Percentiles rank a stretch among this genome's conserved stretches.
Evolutionary conservation across 2,113 vertebrate species (phyloP).

Genomic region (Lucifuga dentata): DNA sequence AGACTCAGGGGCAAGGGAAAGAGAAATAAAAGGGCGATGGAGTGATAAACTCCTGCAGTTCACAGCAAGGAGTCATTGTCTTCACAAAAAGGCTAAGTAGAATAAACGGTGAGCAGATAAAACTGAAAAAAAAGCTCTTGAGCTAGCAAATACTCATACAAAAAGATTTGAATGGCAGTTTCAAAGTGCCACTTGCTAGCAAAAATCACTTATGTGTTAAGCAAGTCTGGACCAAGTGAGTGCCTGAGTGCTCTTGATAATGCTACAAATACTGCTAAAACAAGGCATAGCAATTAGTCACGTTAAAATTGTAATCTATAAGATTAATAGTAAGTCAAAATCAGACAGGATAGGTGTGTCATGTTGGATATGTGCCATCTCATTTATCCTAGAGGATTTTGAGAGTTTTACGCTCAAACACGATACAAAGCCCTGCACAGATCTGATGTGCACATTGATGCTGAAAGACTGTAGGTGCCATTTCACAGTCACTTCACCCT

Average conservation of each 20-base stretch:
- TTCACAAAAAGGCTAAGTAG: constrained; percentile 51
- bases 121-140: constrained; percentile 30
- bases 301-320: constrained; percentile 22
- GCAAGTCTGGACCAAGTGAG: constrained; percentile 41
- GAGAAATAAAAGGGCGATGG: constrained; percentile 43
- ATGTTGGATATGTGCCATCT: not conserved
- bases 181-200: constrained; percentile 59
- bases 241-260: constrained; percentile 42
- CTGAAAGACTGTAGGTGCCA: constrained; percentile 10
- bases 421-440: not conserved
- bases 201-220: constrained; percentile 67
- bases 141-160: constrained; percentile 27
- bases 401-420: not conserved
- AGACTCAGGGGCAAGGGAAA: constrained; percentile 24
- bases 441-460: constrained; percentile 23
- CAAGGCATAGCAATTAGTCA: constrained; percentile 19
- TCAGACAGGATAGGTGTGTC: too few relatives aligned
- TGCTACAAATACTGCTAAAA: constrained; percentile 43
- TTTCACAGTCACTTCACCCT: constrained; percentile 48
- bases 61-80: constrained; percentile 39
- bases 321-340: constrained; percentile 1
- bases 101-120: constrained; percentile 30
- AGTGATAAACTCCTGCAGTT: constrained; percentile 52
- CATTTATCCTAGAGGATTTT: not conserved
- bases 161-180: constrained; percentile 59